A percentile compares a stretch with the other conserved stretches of the same genome.
phyloP scores from a whole-genome alignment of 2,113 vertebrate species.

The Ctenodactylus gundi region DNA sequence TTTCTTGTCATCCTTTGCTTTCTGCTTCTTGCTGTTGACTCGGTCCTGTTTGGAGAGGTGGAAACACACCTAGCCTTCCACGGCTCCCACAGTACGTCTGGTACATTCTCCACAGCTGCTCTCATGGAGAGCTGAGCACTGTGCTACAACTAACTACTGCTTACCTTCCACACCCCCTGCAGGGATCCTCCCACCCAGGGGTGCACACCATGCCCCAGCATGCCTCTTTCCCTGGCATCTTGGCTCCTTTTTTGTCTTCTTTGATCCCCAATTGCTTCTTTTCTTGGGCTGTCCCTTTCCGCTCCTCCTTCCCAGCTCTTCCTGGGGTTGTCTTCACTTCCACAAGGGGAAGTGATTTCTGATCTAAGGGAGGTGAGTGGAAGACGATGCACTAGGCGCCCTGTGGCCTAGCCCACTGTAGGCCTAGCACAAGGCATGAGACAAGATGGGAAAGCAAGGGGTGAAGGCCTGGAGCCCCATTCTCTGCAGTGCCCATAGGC shows the following conservation, averaged over 20 bases:
- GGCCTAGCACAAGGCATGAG: not conserved
- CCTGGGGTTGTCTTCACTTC: conserved; percentile 30
- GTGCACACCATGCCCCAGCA: not conserved
- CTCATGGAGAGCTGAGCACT: not conserved
- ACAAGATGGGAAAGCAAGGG: not conserved
- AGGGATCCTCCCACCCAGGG: not conserved
- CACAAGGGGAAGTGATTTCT: not conserved
- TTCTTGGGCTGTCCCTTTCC: conserved; percentile 68
- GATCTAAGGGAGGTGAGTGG: not conserved
- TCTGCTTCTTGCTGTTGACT: conserved; percentile 80
- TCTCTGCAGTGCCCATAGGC: not conserved
- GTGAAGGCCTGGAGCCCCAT: not conserved
- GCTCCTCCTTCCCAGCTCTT: conserved; percentile 80
- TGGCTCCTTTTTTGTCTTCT: conserved; percentile 83
- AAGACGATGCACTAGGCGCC: not conserved
- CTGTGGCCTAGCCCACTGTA: not conserved
- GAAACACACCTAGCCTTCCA: not conserved
- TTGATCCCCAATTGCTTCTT: conserved; percentile 73
- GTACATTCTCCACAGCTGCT: not conserved
- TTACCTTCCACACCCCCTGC: not conserved
- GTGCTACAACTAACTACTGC: fast-evolving
- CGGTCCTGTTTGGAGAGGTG: conserved; percentile 76
- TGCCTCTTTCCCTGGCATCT: conserved; percentile 77
- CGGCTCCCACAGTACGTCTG: not conserved
- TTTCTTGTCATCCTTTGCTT: conserved; percentile 79